Conservation (phyloP, 1,140 invertebrate genomes). For the Drosophila nikananu region DNA sequence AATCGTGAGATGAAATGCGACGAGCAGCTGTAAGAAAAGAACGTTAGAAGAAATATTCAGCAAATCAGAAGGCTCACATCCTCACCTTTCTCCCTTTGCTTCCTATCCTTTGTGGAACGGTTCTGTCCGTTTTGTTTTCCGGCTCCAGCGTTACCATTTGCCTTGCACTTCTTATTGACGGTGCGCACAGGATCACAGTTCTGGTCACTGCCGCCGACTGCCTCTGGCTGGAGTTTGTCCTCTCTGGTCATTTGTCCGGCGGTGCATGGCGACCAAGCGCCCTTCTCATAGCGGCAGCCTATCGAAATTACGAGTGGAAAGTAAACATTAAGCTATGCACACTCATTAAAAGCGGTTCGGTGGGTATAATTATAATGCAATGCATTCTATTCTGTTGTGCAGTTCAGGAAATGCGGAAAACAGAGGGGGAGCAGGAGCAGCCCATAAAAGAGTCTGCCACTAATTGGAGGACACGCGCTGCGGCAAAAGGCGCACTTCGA, state of each 20-base stretch:
- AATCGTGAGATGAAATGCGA: conserved; percentile 42
- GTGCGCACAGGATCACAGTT: conserved; percentile 88
- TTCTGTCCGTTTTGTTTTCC: conserved; percentile 27
- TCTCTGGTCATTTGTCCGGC: conserved; percentile 88
- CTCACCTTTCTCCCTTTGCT: conserved; percentile 82
- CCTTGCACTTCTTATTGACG: conserved; percentile 87
- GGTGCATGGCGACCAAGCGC: conserved; percentile 93
- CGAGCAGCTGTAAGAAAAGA: conserved; percentile 37
- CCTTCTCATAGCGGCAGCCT: conserved; percentile 92
- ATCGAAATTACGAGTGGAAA: conserved; percentile 1
- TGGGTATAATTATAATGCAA: neutral
- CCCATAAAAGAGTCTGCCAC: conserved; percentile 15
- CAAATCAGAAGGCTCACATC: too few relatives aligned
- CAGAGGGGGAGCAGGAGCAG: neutral
- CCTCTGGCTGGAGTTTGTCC: conserved; percentile 89
- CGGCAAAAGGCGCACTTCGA: conserved; percentile 21
- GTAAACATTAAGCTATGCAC: conserved; percentile 3
- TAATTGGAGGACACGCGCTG: conserved; percentile 41
- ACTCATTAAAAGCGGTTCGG: conserved; percentile 4
- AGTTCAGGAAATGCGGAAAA: conserved; percentile 40
- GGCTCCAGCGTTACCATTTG: conserved; percentile 25
- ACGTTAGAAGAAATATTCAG: neutral
- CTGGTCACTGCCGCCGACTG: conserved; percentile 77
- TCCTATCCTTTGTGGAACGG: conserved; percentile 68
- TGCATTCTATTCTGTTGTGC: conserved; percentile 2